Evolutionary conservation across 2,113 vertebrate genomes (phyloP).

Genomic region (Lagopus leucura): DNA sequence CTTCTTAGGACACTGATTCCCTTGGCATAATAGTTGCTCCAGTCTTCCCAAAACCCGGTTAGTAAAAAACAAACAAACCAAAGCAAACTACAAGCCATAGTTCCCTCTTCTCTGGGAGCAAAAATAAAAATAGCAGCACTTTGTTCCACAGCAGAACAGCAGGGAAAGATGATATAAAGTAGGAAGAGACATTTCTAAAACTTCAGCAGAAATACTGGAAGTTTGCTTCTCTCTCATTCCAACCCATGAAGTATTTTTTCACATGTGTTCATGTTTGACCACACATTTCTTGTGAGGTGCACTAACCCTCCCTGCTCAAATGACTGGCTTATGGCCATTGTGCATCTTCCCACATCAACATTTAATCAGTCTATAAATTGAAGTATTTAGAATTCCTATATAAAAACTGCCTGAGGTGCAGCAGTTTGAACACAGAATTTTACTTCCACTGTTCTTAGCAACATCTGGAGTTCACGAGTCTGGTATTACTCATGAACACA

Average conservation of each 20-base stretch:
- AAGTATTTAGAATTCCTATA: neutral
- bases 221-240: neutral
- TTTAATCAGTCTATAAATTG: neutral
- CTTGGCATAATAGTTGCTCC: neutral
- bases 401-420: neutral
- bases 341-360: neutral
- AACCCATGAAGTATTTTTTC: neutral
- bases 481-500: too few relatives aligned
- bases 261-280: neutral
- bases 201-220: neutral
- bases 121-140: neutral
- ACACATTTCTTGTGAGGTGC: neutral
- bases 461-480: neutral
- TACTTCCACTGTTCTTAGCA: neutral
- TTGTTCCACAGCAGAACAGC: neutral
- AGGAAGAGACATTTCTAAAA: neutral
- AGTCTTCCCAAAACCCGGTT: neutral
- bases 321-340: too few relatives aligned
- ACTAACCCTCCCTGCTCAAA: neutral
- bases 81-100: neutral
- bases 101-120: neutral
- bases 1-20: neutral
- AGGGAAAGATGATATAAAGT: neutral
- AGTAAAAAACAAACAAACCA: neutral
- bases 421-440: neutral